phyloP scores from a whole-genome alignment of 2,113 vertebrate species.

The Periophthalmodon schlosseri region DNA sequence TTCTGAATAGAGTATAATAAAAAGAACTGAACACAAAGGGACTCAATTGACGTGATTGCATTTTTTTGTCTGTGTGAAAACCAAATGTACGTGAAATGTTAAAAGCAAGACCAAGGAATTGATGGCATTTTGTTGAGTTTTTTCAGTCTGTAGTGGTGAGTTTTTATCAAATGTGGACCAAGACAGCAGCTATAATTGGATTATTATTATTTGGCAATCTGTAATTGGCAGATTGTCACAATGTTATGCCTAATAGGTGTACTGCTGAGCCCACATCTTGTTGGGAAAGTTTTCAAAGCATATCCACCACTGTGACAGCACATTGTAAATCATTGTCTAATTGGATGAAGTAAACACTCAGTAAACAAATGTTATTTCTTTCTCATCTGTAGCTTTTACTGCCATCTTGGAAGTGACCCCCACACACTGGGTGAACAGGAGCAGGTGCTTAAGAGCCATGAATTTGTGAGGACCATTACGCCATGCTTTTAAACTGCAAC shows the following conservation, averaged over 20 bases:
- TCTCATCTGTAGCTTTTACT: constrained; percentile 7
- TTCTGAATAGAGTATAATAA: background rate
- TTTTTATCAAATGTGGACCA: too few relatives aligned
- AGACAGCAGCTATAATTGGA: background rate
- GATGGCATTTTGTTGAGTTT: background rate
- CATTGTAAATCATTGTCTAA: constrained; percentile 8
- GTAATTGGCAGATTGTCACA: background rate
- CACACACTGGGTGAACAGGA: constrained; percentile 4
- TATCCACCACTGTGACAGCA: constrained; percentile 5
- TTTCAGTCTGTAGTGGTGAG: background rate
- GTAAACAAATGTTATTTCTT: constrained; percentile 28
- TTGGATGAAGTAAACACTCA: constrained; percentile 37
- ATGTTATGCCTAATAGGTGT: background rate
- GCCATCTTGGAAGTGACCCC: constrained; percentile 7
- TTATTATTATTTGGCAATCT: background rate
- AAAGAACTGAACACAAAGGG: background rate
- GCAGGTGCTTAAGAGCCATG: constrained; percentile 18
- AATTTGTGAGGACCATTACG: constrained; percentile 47
- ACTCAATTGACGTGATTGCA: too few relatives aligned
- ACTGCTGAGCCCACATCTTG: constrained; percentile 6
- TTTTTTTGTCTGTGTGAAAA: background rate
- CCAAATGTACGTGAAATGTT: background rate
- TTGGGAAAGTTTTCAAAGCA: constrained; percentile 32
- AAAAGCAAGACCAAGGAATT: background rate
- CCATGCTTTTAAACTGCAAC: constrained; percentile 44